Evolutionary conservation across 2,888 invertebrate genomes (phyloP).

Genomic region (Drepana falcataria): DNA sequence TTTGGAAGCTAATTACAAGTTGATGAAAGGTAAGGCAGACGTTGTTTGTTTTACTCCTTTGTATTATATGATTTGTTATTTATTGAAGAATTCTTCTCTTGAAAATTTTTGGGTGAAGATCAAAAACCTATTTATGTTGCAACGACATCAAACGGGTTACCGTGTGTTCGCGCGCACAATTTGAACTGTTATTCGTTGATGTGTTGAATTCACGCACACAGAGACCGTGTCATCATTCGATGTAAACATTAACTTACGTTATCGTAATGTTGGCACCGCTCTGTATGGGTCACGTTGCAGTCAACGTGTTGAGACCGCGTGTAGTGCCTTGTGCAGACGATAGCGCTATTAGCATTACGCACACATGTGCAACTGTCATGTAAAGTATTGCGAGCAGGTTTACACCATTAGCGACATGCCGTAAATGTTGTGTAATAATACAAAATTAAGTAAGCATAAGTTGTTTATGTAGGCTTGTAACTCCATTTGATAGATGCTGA

Average conservation of each 20-base stretch:
- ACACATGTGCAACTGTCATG: conserved; percentile 18
- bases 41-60: no score
- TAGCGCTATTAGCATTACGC: conserved; percentile 20
- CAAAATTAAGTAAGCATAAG: background rate
- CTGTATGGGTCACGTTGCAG: conserved; percentile 64
- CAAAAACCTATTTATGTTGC: no score
- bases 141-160: no score
- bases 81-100: no score
- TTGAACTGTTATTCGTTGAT: background rate
- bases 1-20: no score
- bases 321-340: conserved; percentile 46
- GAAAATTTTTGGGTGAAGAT: no score
- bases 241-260: conserved; percentile 49
- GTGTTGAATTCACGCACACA: conserved; percentile 18
- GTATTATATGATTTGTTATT: no score
- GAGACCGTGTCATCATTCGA: conserved; percentile 6
- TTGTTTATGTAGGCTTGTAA: background rate
- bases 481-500: background rate
- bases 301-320: conserved; percentile 61
- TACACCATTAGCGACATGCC: background rate
- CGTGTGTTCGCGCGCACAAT: background rate
- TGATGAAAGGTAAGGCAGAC: no score
- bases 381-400: background rate
- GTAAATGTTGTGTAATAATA: background rate
- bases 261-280: conserved; percentile 47